Base-by-base conservation (phyloP, 2,797 vertebrate species). In the Podarcis lilfordi region DNA sequence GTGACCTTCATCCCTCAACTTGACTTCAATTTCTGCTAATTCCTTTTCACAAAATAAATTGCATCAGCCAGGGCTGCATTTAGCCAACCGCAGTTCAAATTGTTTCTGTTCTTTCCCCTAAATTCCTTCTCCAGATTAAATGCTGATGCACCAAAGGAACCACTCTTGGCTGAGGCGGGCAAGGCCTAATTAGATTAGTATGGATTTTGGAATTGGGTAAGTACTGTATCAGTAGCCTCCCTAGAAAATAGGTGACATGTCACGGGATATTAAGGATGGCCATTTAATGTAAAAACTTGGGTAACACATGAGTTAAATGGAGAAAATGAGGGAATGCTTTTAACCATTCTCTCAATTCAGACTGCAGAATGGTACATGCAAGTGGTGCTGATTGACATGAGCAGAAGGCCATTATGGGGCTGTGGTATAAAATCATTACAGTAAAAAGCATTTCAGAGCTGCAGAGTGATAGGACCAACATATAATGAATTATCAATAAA, bases 241-340 rank as follows among this genome's bases (percentile, higher is more conserved):
- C 95, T 86, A 94, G 97, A 97, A 97, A 96, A 97, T 95, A 96
- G 96, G 97, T 97, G 96, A 96, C 93, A 94, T 95, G 96, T 95
- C 97, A 92, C 89, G 95, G 96, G 97, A 97, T 97, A 97, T 97
- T 97, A 97, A 97, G 96, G 96, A 97, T 93, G 95, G 95, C 95
- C 97, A 97, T 97, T 98, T 97, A 97, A 97, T 97, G 97, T 97
- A 97, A 97, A 97, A 97, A 97, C 95, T 94, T 95, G 93, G 96
- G 97, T 97, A 97, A 97, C 97, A 98, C 97, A 97, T 71, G 97
- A 96, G 97, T 97, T 97, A 97, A 97, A 96, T 94, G 95, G 96
- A 96, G 97, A 97, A 97, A 96, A 97, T 97, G 97, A 97, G 97
- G 96, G 96, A 97, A 97, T 96, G 97, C 97, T 97, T 97, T 98